Evolutionary conservation across 2,797 vertebrate species (phyloP).

Genomic region (Amphiprion clarkii): DNA sequence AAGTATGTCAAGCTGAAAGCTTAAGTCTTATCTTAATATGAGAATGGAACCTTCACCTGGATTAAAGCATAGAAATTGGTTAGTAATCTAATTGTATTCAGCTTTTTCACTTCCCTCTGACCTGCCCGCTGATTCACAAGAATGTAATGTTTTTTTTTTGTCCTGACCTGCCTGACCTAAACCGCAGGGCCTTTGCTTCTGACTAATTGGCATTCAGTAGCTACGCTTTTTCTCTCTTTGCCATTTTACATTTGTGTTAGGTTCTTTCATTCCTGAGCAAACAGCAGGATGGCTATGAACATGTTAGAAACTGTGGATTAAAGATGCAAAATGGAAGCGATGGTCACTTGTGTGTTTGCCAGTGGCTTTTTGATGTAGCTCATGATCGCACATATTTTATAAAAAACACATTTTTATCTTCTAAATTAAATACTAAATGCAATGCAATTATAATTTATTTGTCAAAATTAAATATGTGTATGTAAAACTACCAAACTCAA

Average conservation of each 20-base stretch:
- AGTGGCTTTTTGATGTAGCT: neutral
- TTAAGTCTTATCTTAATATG: neutral
- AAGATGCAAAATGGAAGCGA: constrained; percentile 4
- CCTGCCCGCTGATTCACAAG: constrained; percentile 29
- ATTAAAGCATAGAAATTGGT: constrained; percentile 5
- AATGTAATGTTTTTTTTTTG: constrained; percentile 31
- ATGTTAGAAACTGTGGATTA: constrained; percentile 1
- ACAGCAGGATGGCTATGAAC: constrained; percentile 6
- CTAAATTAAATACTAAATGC: neutral
- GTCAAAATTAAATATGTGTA: neutral
- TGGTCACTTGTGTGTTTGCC: neutral
- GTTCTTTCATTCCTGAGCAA: constrained; percentile 15
- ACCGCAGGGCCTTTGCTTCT: constrained; percentile 12
- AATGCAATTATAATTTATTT: neutral
- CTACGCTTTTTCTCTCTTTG: constrained; percentile 30
- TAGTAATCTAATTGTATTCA: constrained; percentile 25
- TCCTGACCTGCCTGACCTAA: constrained; percentile 30
- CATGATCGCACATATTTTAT: neutral
- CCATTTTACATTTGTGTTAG: neutral
- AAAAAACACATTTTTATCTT: neutral
- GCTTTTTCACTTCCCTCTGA: constrained; percentile 26
- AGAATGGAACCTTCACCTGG: constrained; percentile 1
- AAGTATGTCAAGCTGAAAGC: neutral
- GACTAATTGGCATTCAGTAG: constrained; percentile 55
- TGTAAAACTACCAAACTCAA: neutral